Conservation (phyloP, 1,140 invertebrate genomes). For the Euglossa dilemma region DNA sequence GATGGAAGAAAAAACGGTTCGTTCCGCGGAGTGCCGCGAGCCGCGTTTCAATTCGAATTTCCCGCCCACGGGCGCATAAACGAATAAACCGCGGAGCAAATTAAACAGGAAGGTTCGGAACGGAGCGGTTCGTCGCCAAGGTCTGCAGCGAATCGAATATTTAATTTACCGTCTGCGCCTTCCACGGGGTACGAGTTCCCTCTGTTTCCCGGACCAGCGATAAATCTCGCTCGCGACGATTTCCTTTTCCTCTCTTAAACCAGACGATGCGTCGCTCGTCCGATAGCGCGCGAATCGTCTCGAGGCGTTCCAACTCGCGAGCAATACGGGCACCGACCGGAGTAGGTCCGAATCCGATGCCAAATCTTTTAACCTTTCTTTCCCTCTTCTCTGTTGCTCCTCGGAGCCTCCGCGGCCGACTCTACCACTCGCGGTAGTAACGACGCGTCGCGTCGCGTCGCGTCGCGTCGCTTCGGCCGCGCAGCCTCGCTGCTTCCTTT, state of each 20-base stretch:
- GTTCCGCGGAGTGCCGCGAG: background rate
- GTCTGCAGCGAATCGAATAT: background rate
- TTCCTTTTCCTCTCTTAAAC: background rate
- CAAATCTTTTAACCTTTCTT: constrained; percentile 59
- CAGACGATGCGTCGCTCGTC: constrained; percentile 34
- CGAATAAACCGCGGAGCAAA: background rate
- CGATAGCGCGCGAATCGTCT: constrained; percentile 11
- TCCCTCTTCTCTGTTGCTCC: background rate
- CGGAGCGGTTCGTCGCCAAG: too few species aligned
- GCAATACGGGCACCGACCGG: constrained; percentile 1
- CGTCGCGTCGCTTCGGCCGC: background rate
- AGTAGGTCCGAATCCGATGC: constrained; percentile 48
- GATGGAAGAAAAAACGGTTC: background rate
- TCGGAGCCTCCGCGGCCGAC: background rate
- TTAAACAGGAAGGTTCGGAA: background rate
- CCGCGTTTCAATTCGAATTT: background rate
- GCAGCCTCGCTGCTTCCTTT: background rate
- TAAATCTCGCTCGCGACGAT: constrained; percentile 1
- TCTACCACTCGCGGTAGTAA: too few species aligned
- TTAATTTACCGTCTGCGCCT: background rate
- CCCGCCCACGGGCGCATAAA: too few species aligned
- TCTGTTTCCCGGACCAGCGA: background rate
- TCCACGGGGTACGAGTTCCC: background rate
- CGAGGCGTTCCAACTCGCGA: constrained; percentile 34
- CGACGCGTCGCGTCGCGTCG: too few species aligned